A percentile compares a stretch with the other conserved stretches of the same genome.
Evolutionary conservation across 2,888 invertebrate species (phyloP).

Genomic region (Drosophila lacicola): DNA sequence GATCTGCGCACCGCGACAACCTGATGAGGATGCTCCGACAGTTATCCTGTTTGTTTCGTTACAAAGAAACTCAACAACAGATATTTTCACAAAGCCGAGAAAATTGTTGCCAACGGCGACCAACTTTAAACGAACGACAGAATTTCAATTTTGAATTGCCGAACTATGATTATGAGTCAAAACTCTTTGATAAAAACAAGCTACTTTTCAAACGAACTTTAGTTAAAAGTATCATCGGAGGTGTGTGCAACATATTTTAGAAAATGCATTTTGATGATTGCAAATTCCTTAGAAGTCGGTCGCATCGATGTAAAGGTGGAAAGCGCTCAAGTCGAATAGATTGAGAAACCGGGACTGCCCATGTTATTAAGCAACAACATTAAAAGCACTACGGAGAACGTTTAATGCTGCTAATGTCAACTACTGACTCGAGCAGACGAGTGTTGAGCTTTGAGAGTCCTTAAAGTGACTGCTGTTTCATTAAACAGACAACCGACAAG

Average conservation of each 20-base stretch:
- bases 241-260: no score
- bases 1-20: slow-evolving; percentile 70
- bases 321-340: no score
- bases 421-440: slow-evolving; percentile 12
- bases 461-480: slow-evolving; percentile 41
- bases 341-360: no score
- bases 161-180: background rate
- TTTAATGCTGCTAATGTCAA: slow-evolving; percentile 40
- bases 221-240: background rate
- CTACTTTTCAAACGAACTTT: background rate
- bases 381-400: slow-evolving; percentile 42
- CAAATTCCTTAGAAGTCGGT: no score
- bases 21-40: slow-evolving; percentile 57
- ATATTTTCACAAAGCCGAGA: slow-evolving; percentile 6
- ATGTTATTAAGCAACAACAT: slow-evolving; percentile 52
- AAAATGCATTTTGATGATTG: no score
- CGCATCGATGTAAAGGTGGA: no score
- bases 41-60: background rate
- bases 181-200: background rate
- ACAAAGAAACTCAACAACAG: background rate
- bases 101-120: slow-evolving; percentile 38
- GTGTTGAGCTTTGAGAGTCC: slow-evolving; percentile 19
- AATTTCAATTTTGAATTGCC: background rate
- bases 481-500: slow-evolving; percentile 21
- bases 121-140: background rate